A percentile compares a stretch with the other conserved stretches of the same genome.
These are phyloP conservation scores for Nesogale talazaci DNA, from an alignment of 2,113 vertebrate species.

Conservation along the genomic window DNA sequence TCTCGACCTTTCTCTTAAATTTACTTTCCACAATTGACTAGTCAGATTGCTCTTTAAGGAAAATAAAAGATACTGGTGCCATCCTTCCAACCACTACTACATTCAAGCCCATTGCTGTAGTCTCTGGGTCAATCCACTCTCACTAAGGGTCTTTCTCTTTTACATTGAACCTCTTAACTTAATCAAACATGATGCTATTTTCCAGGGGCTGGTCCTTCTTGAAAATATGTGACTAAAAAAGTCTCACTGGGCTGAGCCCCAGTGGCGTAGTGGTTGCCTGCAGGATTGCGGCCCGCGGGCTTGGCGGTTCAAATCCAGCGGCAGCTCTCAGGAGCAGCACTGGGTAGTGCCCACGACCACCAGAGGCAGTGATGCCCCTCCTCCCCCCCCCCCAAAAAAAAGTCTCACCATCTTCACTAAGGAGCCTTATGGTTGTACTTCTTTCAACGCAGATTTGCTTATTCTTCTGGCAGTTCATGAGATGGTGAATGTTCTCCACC, in stretches of 20 bases:
- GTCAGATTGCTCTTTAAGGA: too few species aligned
- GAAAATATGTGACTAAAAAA: not conserved
- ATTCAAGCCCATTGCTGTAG: not conserved
- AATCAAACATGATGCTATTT: not conserved
- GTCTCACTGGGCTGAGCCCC: too few species aligned
- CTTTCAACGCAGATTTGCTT: not conserved
- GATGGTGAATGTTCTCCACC: not conserved
- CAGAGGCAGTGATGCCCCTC: too few species aligned
- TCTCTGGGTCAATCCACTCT: not conserved
- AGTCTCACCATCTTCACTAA: not conserved
- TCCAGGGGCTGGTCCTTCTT: not conserved
- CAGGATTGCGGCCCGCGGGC: too few species aligned
- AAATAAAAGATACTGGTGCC: not conserved
- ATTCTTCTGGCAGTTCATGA: not conserved
- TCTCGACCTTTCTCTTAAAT: too few species aligned
- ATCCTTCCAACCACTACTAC: not conserved
- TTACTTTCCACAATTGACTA: too few species aligned
- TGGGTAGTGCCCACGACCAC: too few species aligned
- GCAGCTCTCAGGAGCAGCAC: too few species aligned
- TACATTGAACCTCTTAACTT: not conserved
- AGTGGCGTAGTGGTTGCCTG: too few species aligned
- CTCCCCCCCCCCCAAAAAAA: too few species aligned
- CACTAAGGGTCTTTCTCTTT: not conserved
- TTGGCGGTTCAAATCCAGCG: too few species aligned
- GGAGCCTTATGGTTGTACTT: not conserved